Percentiles rank a stretch among this genome's conserved stretches.
Evolutionary conservation across 2,797 vertebrate genomes (phyloP).

Genomic region (Gymnothorax javanicus): DNA sequence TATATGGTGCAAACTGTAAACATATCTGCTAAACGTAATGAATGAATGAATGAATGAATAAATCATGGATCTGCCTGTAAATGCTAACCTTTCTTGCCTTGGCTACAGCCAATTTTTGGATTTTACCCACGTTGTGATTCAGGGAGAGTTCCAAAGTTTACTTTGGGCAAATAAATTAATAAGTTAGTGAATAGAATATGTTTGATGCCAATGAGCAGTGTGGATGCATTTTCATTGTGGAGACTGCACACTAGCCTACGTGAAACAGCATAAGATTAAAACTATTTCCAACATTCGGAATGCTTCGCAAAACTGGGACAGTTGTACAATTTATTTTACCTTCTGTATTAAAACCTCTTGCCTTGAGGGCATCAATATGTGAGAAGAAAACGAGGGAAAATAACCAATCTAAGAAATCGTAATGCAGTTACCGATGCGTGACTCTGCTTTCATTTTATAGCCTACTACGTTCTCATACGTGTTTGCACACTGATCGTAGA

Average conservation of each 20-base stretch:
- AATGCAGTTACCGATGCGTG: not conserved
- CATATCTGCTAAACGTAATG: not conserved
- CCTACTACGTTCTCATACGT: too few species aligned
- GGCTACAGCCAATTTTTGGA: not conserved
- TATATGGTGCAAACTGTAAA: not conserved
- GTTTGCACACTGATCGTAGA: not conserved
- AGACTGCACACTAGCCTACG: not conserved
- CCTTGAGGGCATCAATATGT: not conserved
- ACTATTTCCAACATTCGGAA: not conserved
- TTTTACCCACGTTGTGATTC: not conserved
- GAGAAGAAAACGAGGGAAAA: not conserved
- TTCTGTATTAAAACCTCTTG: not conserved
- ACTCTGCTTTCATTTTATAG: not conserved
- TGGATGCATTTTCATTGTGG: conserved; percentile 5
- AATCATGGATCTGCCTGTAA: not conserved
- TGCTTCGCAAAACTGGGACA: not conserved
- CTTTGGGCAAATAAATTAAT: not conserved
- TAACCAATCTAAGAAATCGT: not conserved
- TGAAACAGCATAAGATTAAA: not conserved
- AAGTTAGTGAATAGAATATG: not conserved
- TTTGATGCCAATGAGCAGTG: not conserved
- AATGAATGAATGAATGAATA: not conserved
- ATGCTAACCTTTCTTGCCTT: not conserved
- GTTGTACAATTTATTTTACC: not conserved
- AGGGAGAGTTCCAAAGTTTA: not conserved